Evolutionary conservation across 1,140 invertebrate genomes (phyloP).

Genomic region (Nylanderia fulva): DNA sequence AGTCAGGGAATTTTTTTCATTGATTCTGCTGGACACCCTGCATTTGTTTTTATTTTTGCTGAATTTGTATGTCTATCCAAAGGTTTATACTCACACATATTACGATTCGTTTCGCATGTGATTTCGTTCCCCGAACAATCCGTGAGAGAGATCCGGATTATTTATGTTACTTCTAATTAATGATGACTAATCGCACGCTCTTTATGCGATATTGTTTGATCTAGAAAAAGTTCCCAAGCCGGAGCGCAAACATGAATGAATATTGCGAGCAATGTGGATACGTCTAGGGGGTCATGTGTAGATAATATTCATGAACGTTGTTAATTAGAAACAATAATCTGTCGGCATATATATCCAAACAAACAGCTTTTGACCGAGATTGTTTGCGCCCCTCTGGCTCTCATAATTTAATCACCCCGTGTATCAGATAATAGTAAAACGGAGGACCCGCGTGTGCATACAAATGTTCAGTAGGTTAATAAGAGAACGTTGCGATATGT

Average conservation of each 20-base stretch:
- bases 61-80: neutral
- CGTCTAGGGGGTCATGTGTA: neutral
- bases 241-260: slow-evolving; percentile 37
- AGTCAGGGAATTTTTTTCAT: too few species aligned
- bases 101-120: neutral
- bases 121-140: slow-evolving; percentile 10
- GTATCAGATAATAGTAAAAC: neutral
- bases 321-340: slow-evolving; percentile 70
- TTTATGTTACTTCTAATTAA: slow-evolving; percentile 24
- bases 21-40: too few species aligned
- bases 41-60: too few species aligned
- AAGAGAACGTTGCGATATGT: slow-evolving; percentile 55
- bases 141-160: slow-evolving; percentile 28
- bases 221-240: slow-evolving; percentile 11
- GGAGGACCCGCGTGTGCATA: neutral
- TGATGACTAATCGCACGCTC: slow-evolving; percentile 6
- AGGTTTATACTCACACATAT: neutral
- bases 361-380: slow-evolving; percentile 37
- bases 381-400: slow-evolving; percentile 16
- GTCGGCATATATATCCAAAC: slow-evolving; percentile 39
- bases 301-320: slow-evolving; percentile 68
- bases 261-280: neutral
- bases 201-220: slow-evolving; percentile 14
- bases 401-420: slow-evolving; percentile 45
- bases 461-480: slow-evolving; percentile 58